Percentiles rank a stretch among this genome's conserved stretches.
These are phyloP conservation scores for Ochropleura leucogaster DNA, from an alignment of 2,888 invertebrate genomes.

Conservation along the genomic window DNA sequence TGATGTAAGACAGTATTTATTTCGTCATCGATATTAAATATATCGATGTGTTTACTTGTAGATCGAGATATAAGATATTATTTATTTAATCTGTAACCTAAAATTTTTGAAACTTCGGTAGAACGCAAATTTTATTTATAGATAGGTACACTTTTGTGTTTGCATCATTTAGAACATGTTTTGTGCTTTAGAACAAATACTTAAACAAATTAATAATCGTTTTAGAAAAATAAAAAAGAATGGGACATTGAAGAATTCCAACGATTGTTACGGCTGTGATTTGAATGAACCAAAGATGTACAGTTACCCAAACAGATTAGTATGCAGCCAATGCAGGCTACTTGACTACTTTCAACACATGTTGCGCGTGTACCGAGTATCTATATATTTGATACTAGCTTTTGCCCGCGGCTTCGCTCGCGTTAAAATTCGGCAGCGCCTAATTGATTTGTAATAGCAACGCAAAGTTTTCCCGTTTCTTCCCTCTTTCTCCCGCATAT, in stretches of 20 bases:
- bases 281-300: neutral
- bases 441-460: too few species aligned
- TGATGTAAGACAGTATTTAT: constrained; percentile 51
- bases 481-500: too few species aligned
- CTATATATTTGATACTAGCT: neutral
- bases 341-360: neutral
- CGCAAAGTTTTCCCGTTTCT: too few species aligned
- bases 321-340: neutral
- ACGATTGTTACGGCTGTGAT: neutral
- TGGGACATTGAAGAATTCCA: neutral
- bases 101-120: neutral
- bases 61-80: constrained; percentile 7
- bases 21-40: constrained; percentile 50
- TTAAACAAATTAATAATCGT: neutral
- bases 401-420: too few species aligned
- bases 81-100: neutral
- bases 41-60: constrained; percentile 29
- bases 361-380: neutral
- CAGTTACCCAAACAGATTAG: constrained; percentile 12
- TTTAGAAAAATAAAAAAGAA: neutral
- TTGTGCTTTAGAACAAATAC: neutral
- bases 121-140: neutral
- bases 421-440: too few species aligned
- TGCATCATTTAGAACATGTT: neutral
- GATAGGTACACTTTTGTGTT: neutral